phyloP scores from a whole-genome alignment of 1,140 invertebrate genomes.

The Rhagoletis zephyria region DNA sequence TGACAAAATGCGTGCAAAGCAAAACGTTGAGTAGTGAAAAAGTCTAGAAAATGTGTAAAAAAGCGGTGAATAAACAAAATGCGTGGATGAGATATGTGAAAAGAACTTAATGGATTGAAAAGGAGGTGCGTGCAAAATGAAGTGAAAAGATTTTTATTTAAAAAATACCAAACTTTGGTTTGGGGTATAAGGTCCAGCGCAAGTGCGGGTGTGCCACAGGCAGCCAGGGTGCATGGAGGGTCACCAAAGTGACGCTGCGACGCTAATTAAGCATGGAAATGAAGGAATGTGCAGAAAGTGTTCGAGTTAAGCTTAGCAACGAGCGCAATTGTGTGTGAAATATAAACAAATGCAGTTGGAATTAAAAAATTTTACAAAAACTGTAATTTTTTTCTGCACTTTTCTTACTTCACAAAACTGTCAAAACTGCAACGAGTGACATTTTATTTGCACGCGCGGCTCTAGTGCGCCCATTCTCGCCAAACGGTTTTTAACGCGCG shows the following conservation, averaged over 20 bases:
- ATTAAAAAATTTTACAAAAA: not conserved
- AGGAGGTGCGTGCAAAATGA: not conserved
- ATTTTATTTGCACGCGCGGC: not conserved
- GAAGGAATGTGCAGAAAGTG: not conserved
- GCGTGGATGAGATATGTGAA: not conserved
- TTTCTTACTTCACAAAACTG: not conserved
- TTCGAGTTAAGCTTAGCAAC: not conserved
- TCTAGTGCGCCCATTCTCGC: not conserved
- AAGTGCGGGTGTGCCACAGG: constrained; percentile 28
- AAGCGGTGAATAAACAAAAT: not conserved
- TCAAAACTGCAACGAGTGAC: constrained; percentile 24
- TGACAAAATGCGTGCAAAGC: constrained; percentile 20
- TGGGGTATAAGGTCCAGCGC: not conserved
- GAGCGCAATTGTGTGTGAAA: not conserved
- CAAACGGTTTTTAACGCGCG: not conserved
- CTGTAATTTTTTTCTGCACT: not conserved
- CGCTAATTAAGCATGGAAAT: not conserved
- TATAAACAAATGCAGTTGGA: not conserved
- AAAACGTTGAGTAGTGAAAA: not conserved
- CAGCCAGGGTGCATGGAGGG: not conserved
- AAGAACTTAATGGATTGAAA: no score
- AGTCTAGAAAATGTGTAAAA: not conserved
- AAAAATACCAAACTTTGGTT: not conserved
- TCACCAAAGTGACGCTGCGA: constrained; percentile 11
- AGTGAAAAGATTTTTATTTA: not conserved